These are phyloP conservation scores for Narcine bancroftii DNA, from an alignment of 2,113 vertebrate genomes.

Conservation along the genomic window DNA sequence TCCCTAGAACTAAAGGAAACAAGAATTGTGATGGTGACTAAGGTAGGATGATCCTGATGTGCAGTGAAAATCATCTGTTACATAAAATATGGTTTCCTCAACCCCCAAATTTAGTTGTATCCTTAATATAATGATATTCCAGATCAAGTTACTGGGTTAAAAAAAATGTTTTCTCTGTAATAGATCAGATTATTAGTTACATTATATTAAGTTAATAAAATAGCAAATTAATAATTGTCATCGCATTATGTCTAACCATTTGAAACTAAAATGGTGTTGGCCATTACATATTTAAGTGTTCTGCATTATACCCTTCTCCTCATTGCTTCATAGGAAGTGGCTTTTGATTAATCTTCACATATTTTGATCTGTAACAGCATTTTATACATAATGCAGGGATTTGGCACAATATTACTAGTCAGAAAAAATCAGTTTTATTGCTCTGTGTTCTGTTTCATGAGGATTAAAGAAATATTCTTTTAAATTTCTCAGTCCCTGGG, in stretches of 20 bases:
- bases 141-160: not conserved
- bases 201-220: not conserved
- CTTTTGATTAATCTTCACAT: not conserved
- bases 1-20: not conserved
- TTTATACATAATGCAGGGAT: not conserved
- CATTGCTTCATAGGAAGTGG: not conserved
- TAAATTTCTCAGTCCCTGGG: not conserved
- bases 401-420: not conserved
- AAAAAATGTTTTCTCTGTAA: not conserved
- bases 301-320: not conserved
- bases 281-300: not conserved
- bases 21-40: not conserved
- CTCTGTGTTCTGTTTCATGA: not conserved
- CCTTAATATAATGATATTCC: not conserved
- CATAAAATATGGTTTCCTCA: not conserved
- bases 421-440: not conserved
- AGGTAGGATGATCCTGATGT: no score
- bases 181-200: not conserved
- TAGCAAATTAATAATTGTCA: not conserved
- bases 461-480: not conserved
- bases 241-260: not conserved
- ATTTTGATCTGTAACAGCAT: not conserved
- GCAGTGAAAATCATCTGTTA: not conserved
- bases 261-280: not conserved
- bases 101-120: not conserved